Conservation (phyloP, 2,113 vertebrate genomes). For the Mixornis gularis region DNA sequence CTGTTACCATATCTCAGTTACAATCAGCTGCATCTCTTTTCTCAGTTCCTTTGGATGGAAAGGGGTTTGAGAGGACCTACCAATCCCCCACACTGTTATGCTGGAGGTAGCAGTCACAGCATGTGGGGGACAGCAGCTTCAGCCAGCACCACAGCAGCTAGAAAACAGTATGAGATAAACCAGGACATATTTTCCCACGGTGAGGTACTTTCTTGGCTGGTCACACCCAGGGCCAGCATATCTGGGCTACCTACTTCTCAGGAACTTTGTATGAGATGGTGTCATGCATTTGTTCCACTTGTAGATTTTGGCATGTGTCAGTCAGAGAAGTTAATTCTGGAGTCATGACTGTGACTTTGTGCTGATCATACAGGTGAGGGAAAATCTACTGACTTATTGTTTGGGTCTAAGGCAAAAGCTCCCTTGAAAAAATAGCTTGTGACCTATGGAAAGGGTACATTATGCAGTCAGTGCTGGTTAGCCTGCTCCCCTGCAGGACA, state of each 20-base stretch:
- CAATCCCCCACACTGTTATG: fast-evolving
- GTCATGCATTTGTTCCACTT: neutral
- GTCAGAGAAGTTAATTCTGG: neutral
- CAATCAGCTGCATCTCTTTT: neutral
- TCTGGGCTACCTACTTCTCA: neutral
- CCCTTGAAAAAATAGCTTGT: neutral
- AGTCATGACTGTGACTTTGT: neutral
- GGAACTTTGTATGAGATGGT: neutral
- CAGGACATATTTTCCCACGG: neutral
- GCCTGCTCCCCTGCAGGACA: neutral
- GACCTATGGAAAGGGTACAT: neutral
- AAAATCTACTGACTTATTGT: neutral
- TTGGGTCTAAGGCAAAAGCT: neutral
- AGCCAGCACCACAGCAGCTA: neutral
- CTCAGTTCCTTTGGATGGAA: neutral
- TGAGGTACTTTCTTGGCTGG: neutral
- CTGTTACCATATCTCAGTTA: neutral
- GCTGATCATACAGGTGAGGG: neutral
- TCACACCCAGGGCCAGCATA: neutral
- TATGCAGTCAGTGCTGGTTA: neutral
- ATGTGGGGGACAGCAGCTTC: neutral
- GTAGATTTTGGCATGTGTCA: neutral
- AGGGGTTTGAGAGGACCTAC: neutral
- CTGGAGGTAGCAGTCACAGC: neutral
- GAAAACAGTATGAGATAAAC: neutral